phyloP scores from a whole-genome alignment of 1,140 invertebrate species.

The Drosophila orosa region DNA sequence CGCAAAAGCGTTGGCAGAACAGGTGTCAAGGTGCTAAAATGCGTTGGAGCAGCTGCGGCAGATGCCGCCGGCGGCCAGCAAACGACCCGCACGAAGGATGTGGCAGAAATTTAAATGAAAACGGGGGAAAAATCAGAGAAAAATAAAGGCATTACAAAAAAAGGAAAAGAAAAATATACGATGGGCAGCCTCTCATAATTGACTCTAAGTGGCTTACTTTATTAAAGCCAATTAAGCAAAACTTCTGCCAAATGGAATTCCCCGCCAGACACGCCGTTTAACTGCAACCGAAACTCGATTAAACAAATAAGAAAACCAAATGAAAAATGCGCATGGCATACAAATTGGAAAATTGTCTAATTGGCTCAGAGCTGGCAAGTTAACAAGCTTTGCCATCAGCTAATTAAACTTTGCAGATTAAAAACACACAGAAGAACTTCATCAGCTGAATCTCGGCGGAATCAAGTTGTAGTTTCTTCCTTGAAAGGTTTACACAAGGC shows the following conservation, averaged over 20 bases:
- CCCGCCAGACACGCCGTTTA: conserved; percentile 11
- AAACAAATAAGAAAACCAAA: conserved; percentile 1
- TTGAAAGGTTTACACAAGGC: conserved; percentile 23
- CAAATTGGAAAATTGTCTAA: conserved; percentile 39
- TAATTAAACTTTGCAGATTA: conserved; percentile 53
- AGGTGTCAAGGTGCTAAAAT: conserved; percentile 46
- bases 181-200: conserved; percentile 28
- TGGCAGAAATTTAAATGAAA: conserved; percentile 27
- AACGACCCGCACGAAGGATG: conserved; percentile 16
- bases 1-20: conserved; percentile 2
- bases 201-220: conserved; percentile 42
- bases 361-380: conserved; percentile 19
- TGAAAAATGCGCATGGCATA: conserved; percentile 17
- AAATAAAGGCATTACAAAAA: not conserved
- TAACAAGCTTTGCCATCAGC: conserved; percentile 37
- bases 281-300: conserved; percentile 43
- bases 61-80: conserved; percentile 3
- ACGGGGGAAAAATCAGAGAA: not conserved
- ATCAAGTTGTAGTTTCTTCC: conserved; percentile 28
- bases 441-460: conserved; percentile 6
- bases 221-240: conserved; percentile 37
- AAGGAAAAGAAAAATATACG: not conserved
- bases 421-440: conserved; percentile 27
- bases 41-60: conserved; percentile 15
- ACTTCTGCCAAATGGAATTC: conserved; percentile 16